Evolutionary conservation across 2,113 vertebrate genomes (phyloP).

Genomic region (Microcebus murinus): DNA sequence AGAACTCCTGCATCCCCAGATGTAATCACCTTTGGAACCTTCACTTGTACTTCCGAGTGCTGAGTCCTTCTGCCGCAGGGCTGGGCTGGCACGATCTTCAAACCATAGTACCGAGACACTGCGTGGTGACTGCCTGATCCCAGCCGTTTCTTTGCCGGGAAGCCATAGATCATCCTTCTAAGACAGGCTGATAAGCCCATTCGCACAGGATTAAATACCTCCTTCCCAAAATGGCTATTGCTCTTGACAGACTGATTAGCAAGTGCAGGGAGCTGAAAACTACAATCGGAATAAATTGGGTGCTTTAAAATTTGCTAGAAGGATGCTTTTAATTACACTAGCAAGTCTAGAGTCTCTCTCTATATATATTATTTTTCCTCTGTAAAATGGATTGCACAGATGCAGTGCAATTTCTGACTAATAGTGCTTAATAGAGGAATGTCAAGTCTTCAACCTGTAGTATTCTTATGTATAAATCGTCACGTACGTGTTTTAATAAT

Average conservation of each 20-base stretch:
- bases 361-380: slow-evolving; percentile 63
- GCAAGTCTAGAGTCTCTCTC: slow-evolving; percentile 53
- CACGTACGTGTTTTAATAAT: slow-evolving; percentile 70
- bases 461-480: slow-evolving; percentile 54
- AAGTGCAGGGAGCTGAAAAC: slow-evolving; percentile 79
- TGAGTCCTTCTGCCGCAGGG: not conserved
- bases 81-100: not conserved
- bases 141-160: slow-evolving; percentile 78
- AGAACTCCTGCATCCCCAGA: not conserved
- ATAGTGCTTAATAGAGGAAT: slow-evolving; percentile 59
- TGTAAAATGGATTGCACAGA: slow-evolving; percentile 76
- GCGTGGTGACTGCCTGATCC: slow-evolving; percentile 83
- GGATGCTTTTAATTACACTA: slow-evolving; percentile 78
- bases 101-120: slow-evolving; percentile 67
- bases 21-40: not conserved
- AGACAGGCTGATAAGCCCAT: slow-evolving; percentile 84
- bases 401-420: slow-evolving; percentile 69
- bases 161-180: slow-evolving; percentile 84
- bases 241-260: slow-evolving; percentile 88
- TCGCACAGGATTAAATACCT: slow-evolving; percentile 86
- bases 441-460: slow-evolving; percentile 50
- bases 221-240: slow-evolving; percentile 85
- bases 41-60: not conserved
- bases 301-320: slow-evolving; percentile 74
- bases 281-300: slow-evolving; percentile 80